A percentile compares a stretch with the other conserved stretches of the same genome.
Conservation (phyloP, 2,888 invertebrate genomes). For the Pardosa pseudoannulata region DNA sequence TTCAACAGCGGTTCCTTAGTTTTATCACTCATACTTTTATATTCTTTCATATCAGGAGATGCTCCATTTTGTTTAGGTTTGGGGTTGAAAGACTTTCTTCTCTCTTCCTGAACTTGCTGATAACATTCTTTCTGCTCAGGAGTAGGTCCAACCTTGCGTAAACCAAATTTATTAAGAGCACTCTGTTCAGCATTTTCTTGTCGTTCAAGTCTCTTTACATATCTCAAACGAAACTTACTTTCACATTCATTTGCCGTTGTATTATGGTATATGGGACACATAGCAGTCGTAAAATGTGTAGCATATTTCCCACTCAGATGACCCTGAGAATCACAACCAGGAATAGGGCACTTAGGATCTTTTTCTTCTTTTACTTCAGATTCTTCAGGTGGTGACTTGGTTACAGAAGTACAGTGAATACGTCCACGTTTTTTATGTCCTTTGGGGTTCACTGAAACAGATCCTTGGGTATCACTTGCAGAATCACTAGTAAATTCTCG, state of each 20-base stretch:
- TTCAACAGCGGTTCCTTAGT: conserved; percentile 72
- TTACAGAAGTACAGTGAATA: conserved; percentile 14
- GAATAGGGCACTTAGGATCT: conserved; percentile 88
- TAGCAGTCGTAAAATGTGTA: conserved; percentile 91
- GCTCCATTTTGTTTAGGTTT: conserved; percentile 46
- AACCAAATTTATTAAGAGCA: conserved; percentile 66
- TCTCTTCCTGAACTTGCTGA: conserved; percentile 80
- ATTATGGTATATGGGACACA: conserved; percentile 95
- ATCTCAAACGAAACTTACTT: conserved; percentile 33
- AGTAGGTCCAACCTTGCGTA: conserved; percentile 78
- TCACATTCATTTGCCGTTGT: conserved; percentile 85
- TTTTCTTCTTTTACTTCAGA: conserved; percentile 36
- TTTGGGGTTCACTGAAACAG: conserved; percentile 2
- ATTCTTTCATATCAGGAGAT: conserved; percentile 23
- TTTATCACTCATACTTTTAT: conserved; percentile 48
- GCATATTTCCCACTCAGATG: conserved; percentile 75
- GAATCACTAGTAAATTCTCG: conserved; percentile 52
- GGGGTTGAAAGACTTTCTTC: conserved; percentile 49
- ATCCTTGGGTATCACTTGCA: conserved; percentile 35
- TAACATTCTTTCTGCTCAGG: conserved; percentile 83
- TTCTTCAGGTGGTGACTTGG: conserved; percentile 7
- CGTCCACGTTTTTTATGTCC: conserved; percentile 48
- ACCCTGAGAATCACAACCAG: conserved; percentile 86
- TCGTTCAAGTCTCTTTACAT: conserved; percentile 27
- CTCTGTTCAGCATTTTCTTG: conserved; percentile 58